Evolutionary conservation across 2,888 invertebrate genomes (phyloP).

Genomic region (Lasioglossum vierecki): DNA sequence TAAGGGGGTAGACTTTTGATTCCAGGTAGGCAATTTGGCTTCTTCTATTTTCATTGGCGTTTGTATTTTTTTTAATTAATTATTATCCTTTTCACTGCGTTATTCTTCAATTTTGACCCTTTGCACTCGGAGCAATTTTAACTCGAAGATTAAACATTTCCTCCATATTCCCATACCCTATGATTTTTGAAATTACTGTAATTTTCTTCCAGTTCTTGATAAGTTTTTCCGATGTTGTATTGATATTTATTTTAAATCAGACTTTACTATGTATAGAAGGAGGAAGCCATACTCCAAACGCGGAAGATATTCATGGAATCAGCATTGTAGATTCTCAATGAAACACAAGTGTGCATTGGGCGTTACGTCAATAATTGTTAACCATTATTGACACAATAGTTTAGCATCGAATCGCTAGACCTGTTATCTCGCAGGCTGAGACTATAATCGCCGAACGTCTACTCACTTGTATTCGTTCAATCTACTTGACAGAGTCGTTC

Average conservation of each 20-base stretch:
- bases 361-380: constrained; percentile 7
- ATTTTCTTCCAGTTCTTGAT: not conserved
- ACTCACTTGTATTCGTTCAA: not conserved
- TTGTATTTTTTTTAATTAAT: not conserved
- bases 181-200: not conserved
- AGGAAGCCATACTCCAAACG: not conserved
- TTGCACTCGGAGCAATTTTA: no score
- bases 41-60: no score
- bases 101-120: not conserved
- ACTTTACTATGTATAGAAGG: not conserved
- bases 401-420: constrained; percentile 6
- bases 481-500: not conserved
- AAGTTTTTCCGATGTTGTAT: not conserved
- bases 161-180: no score
- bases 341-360: not conserved
- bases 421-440: constrained; percentile 15
- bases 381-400: not conserved
- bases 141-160: no score
- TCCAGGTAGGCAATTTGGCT: no score
- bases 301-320: not conserved
- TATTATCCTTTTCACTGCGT: not conserved
- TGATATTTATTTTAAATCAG: not conserved
- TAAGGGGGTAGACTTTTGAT: no score
- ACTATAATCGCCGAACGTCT: constrained; percentile 13
- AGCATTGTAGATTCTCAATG: not conserved